Conservation (phyloP, 2,888 invertebrate species). For the Xestia xanthographa region DNA sequence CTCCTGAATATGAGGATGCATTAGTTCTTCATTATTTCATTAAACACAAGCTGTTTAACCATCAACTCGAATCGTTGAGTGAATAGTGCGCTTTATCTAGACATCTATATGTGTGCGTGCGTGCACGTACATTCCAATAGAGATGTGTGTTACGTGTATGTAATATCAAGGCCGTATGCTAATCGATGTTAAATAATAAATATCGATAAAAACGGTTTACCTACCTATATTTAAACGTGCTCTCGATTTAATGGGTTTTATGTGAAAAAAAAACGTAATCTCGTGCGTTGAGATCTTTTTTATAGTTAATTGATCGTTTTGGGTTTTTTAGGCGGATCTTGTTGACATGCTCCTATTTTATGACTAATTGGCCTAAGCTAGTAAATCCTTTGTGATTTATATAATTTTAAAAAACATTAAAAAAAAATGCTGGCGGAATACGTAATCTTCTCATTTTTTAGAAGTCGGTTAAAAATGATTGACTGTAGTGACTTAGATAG, state of each 20-base stretch:
- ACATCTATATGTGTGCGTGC: constrained; percentile 8
- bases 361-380: not conserved
- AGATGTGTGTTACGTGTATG: constrained; percentile 22
- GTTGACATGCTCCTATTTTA: not conserved
- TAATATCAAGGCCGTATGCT: constrained; percentile 59
- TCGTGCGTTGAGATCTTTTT: constrained; percentile 16
- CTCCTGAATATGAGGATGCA: not conserved
- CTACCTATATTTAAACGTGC: constrained; percentile 36
- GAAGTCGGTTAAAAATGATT: not conserved
- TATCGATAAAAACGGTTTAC: constrained; percentile 44
- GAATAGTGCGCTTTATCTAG: constrained; percentile 23
- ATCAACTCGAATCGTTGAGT: not conserved
- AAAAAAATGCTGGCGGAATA: too few species aligned
- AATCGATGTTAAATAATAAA: constrained; percentile 59
- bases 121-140: not conserved
- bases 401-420: not conserved
- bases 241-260: constrained; percentile 50
- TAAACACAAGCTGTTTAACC: not conserved
- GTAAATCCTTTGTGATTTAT: not conserved
- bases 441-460: too few species aligned
- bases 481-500: not conserved
- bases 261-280: constrained; percentile 21
- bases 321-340: not conserved
- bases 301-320: constrained; percentile 6
- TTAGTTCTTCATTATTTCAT: not conserved